A percentile compares a stretch with the other conserved stretches of the same genome.
Conservation (phyloP, 2,797 vertebrate genomes). For the Acanthornis magna region DNA sequence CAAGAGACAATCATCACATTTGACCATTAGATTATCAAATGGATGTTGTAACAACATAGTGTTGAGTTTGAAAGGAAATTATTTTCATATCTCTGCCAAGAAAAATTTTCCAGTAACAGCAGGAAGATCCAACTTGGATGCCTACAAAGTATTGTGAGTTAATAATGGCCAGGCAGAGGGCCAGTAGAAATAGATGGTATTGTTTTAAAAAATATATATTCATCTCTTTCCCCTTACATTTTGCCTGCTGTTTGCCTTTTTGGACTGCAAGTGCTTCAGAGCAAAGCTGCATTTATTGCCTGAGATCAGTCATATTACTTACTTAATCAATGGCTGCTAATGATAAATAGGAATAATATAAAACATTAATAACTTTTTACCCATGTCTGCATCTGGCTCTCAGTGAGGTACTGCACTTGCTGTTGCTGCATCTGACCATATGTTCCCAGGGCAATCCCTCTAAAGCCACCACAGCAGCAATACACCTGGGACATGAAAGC, state of each 20-base stretch:
- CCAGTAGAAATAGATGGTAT: slow-evolving; percentile 14
- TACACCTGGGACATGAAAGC: not conserved
- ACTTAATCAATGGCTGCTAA: not conserved
- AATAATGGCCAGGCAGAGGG: slow-evolving; percentile 23
- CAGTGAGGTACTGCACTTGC: not conserved
- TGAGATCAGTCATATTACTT: not conserved
- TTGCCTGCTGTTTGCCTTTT: not conserved
- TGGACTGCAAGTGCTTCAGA: not conserved
- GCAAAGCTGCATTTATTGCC: not conserved
- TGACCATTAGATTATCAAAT: slow-evolving; percentile 17
- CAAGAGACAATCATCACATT: not conserved
- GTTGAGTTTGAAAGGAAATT: slow-evolving; percentile 43
- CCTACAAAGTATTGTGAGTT: not conserved
- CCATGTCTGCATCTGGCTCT: not conserved
- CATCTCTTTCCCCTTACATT: not conserved
- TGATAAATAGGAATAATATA: not conserved
- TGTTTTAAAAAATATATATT: slow-evolving; percentile 6
- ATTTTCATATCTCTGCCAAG: slow-evolving; percentile 33
- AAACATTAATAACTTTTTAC: not conserved
- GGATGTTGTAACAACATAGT: slow-evolving; percentile 22
- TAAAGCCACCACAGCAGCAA: not conserved
- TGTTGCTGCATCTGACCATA: not conserved
- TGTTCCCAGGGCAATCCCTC: not conserved
- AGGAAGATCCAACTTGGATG: slow-evolving; percentile 22
- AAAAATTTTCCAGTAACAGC: slow-evolving; percentile 46